Base-by-base conservation (phyloP, 2,113 vertebrate genomes). In the Microcebus murinus region DNA sequence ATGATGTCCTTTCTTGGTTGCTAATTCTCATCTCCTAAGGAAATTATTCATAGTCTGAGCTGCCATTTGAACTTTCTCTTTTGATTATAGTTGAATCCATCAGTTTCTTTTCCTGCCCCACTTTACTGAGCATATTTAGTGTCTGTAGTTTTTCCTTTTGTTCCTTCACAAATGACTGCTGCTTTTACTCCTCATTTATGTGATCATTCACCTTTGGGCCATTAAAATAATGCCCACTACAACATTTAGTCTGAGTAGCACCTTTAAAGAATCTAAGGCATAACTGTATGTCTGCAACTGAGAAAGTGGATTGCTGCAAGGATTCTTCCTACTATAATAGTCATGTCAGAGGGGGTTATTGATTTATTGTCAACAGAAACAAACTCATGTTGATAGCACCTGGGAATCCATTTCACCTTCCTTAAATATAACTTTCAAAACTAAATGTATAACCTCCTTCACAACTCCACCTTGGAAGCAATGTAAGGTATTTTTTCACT, bases 341-440 rank as follows among this genome's bases (percentile, higher is more conserved):
- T 90, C 13, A 39, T 85, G 48, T 82, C 25, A 65, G 27, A 81
- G 87, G 29, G 76, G 73, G 25, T 11, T 91, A 94, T 79, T 82
- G 77, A 94, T 77, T 92, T 97, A 67, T 57, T 89, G 59, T 93
- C 86, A 76, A 85, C 23, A 94, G 29, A 88, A 96, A 82, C 34
- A 94, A 97, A 97, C 48, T 85, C 31, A 25, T 73, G 23, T 94
- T 85, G 80, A 96, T 42, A 88, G 39, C 17, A 95, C n/a, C 42
- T 77, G 42, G 77, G 91, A 90, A 95, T 8, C 7, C 21, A 86
- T 93, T 88, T 71, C 31, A 85, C n/a, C 27, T 55, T 85, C 27
- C 18, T 65, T 77, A 77, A 84, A 87, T 20, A 67, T 18, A 87
- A 34, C 21, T 85, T 92, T 82, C n/a, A 48, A 63, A 88, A 67